Base-by-base conservation (phyloP, 2,113 vertebrate species). In the Tupaia chinensis region DNA sequence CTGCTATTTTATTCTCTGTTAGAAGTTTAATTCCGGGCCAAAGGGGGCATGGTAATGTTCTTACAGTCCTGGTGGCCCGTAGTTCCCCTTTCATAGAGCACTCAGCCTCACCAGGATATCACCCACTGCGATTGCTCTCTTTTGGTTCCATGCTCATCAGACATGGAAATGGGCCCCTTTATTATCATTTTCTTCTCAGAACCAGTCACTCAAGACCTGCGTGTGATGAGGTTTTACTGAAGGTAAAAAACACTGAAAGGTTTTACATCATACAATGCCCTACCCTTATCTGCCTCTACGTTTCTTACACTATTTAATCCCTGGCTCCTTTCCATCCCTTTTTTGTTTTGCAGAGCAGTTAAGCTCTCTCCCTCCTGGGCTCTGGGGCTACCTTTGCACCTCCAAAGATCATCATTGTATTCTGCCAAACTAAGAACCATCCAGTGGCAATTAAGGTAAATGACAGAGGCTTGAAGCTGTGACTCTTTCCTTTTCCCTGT, bases 1-100 rank as follows among this genome's bases (percentile, higher is more conserved):
- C n/a, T 87, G 20, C 6, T 29, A 25, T 84, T 86, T 58, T 54
- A 58, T 63, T 83, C 17, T 89, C 65, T 63, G 29, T 90, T 58
- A 68, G 58, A 87, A 85, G 79, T 91, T 96, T 87, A 92, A 20
- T 86, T 83, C 25, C 92, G 79, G 86, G 32, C n/a, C 63, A 85
- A 34, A 23, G 29, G 14, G 17, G 19, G 1, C 60, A 53, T 72
- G 58, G 56, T 68, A 87, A 25, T 60, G 32, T 87, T 84, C 68
- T 92, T 29, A 17, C 2, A 3, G 66, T 63, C 60, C 58, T 60
- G 32, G 6, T 92, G 91, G 72, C 32, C 87, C 22, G 10, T 44
- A 70, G 61, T 81, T 83, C 63, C 72, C 25, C 65, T 93, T 87
- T 53, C 69, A 89, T 63, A 83, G 72, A 90, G 61, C 9, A 22